phyloP scores from a whole-genome alignment of 2,113 vertebrate species.

The Perca schrenkii region DNA sequence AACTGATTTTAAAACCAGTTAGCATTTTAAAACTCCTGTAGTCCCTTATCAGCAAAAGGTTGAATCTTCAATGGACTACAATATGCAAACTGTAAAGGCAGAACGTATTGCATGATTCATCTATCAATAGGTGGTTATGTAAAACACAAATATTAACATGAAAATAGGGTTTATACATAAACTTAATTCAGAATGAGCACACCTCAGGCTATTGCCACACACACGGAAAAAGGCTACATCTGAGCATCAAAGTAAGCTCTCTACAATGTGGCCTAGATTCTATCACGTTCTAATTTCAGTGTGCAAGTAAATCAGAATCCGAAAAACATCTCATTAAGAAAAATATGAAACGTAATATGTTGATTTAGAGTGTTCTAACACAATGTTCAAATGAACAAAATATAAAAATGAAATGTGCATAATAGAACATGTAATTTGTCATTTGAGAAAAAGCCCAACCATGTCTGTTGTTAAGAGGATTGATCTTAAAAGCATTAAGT shows the following conservation, averaged over 20 bases:
- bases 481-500: constrained; percentile 1
- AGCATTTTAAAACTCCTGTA: too few relatives aligned
- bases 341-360: constrained; percentile 17
- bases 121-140: constrained; percentile 30
- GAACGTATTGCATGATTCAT: constrained; percentile 19
- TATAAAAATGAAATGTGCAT: constrained; percentile 18
- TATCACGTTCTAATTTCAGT: constrained; percentile 51
- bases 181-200: constrained; percentile 47
- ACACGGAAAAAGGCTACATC: constrained; percentile 23
- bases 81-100: constrained; percentile 14
- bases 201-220: constrained; percentile 54
- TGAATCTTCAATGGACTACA: background rate
- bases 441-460: constrained; percentile 20
- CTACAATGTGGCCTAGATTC: constrained; percentile 70
- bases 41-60: too few relatives aligned
- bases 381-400: constrained; percentile 15
- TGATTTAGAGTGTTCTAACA: constrained; percentile 7
- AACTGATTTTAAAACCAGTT: too few relatives aligned
- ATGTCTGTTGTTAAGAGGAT: background rate
- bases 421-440: constrained; percentile 13
- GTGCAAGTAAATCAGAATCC: constrained; percentile 40
- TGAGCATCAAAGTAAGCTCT: constrained; percentile 64
- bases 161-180: constrained; percentile 51
- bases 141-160: constrained; percentile 50
- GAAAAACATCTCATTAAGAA: constrained; percentile 52